These are phyloP conservation scores for Dolichotis patagonum DNA, from an alignment of 2,113 vertebrate genomes.

Conservation along the genomic window DNA sequence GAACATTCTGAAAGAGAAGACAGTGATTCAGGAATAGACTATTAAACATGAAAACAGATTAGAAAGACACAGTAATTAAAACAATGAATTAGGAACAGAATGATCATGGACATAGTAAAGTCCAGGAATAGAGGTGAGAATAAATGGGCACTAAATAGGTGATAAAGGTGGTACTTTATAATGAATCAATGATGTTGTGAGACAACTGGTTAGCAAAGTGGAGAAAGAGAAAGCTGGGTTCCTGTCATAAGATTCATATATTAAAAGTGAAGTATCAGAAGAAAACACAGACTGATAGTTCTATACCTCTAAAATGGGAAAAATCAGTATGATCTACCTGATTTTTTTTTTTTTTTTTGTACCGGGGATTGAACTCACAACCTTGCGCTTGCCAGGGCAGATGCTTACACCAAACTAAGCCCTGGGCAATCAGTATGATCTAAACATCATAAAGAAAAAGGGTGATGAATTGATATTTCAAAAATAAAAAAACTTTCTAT, in stretches of 20 bases:
- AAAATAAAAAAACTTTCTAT: neutral
- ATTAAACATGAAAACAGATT: neutral
- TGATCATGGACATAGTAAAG: neutral
- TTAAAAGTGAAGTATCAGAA: slow-evolving; percentile 2
- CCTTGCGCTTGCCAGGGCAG: too few relatives aligned
- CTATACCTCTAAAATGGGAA: slow-evolving; percentile 2
- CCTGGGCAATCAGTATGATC: neutral
- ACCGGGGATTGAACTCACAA: too few relatives aligned
- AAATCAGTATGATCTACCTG: neutral
- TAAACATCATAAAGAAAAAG: slow-evolving; percentile 13
- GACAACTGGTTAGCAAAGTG: neutral
- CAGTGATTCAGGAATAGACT: neutral
- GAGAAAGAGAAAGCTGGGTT: neutral
- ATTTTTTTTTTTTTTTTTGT: too few relatives aligned
- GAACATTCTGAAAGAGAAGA: neutral
- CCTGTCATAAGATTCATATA: neutral
- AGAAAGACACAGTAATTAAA: neutral
- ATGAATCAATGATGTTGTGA: neutral
- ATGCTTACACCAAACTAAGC: too few relatives aligned
- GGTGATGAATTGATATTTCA: neutral
- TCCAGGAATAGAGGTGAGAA: neutral
- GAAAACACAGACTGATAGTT: neutral
- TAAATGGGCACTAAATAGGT: neutral
- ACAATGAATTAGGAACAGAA: neutral
- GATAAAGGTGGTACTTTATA: neutral